phyloP scores from a whole-genome alignment of 2,113 vertebrate genomes.

The Lycocorax pyrrhopterus region DNA sequence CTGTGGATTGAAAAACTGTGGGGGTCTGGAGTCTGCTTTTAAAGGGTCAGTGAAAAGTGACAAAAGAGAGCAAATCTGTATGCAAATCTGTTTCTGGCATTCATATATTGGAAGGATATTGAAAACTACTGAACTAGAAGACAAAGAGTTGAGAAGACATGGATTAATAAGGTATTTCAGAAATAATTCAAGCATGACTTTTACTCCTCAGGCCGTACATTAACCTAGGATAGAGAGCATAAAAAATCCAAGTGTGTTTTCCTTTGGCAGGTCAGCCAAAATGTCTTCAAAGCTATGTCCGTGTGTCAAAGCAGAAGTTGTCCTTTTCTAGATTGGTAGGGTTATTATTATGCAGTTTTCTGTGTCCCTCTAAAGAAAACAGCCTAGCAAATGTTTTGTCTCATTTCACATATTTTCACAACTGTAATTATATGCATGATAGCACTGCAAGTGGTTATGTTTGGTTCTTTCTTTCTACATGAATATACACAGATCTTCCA shows the following conservation, averaged over 20 bases:
- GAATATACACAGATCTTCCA: constrained; percentile 37
- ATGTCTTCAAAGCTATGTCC: background rate
- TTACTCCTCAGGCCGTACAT: background rate
- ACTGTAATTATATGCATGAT: constrained; percentile 53
- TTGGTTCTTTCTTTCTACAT: constrained; percentile 15
- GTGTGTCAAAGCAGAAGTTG: background rate
- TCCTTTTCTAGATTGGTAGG: background rate
- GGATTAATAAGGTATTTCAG: background rate
- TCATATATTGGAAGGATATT: background rate
- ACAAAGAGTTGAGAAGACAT: background rate
- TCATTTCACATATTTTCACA: constrained; percentile 32
- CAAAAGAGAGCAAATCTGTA: background rate
- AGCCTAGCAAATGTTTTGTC: constrained; percentile 7
- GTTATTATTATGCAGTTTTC: constrained; percentile 21
- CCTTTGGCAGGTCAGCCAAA: background rate
- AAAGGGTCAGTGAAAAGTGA: background rate
- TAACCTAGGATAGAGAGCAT: background rate
- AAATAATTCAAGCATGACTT: background rate
- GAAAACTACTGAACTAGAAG: background rate
- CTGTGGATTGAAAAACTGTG: background rate
- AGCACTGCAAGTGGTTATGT: constrained; percentile 26
- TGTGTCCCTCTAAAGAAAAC: constrained; percentile 22
- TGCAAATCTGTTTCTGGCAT: background rate
- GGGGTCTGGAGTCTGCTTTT: background rate
- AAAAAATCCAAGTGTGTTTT: background rate